Evolutionary conservation across 2,888 invertebrate genomes (phyloP), one percentile per base, ranked within the genome.

Genomic region (Ophioninae sp.): DNA sequence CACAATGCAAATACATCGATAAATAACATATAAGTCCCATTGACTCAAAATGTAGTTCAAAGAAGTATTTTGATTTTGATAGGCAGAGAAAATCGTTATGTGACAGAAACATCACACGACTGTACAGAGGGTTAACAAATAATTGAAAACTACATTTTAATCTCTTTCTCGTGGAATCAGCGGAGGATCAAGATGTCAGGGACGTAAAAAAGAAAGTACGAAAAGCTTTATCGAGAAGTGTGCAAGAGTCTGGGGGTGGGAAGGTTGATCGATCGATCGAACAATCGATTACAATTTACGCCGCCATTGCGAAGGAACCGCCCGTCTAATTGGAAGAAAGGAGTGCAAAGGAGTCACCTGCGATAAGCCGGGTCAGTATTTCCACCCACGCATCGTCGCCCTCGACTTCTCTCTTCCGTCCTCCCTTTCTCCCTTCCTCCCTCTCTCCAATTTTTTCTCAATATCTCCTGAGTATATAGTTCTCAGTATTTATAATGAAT

Each of bases 311-410:
- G 58, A 39, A 44, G 37, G 59, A 51, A n/a, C 37, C 64, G 61
- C 44, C 44, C 83, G 63, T 41, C 67, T 82, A 76, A 82, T 82
- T 82, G 71, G 67, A 72, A 41, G 61, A 71, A 64, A 61, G 39
- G 9, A n/a, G 63, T 58, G 51, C 9, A 51, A 69, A 23, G 41
- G 51, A 63, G 41, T 58, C 63, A 69, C 37, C 75, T 6, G 71
- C 44, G 59, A 51, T 37, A 39, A 75, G 37, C 69, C 71, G 41
- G 20, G 8, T 23, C 58, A 59, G 44, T 78, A 63, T 17, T 13
- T 6, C 41, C 44, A 13, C 65, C 20, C 69, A 37, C 67, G 39
- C 44, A 22, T 58, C 58, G 39, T 67, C 37, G 17, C 58, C 7
- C 22, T 64, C 56, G 20, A n/a, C 22, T 67, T 10, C 22, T 65